phyloP scores from a whole-genome alignment of 2,888 invertebrate genomes.

The Lypha dubia region DNA sequence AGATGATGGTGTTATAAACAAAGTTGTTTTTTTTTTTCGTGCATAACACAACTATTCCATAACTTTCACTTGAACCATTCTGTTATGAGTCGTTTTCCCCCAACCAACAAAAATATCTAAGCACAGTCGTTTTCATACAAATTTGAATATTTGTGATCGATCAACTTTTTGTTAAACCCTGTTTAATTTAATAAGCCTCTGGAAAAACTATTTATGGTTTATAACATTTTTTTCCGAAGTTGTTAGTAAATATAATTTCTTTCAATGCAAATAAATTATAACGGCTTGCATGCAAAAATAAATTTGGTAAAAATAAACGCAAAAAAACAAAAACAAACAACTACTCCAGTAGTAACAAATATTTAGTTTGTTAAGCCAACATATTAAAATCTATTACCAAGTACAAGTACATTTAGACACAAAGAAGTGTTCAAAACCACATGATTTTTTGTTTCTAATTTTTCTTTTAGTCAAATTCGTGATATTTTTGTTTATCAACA shows the following conservation, averaged over 20 bases:
- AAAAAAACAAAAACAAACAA: slow-evolving; percentile 12
- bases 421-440: slow-evolving; percentile 21
- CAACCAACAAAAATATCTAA: too few relatives aligned
- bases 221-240: slow-evolving; percentile 25
- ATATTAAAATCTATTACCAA: slow-evolving; percentile 57
- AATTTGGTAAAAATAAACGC: slow-evolving; percentile 49
- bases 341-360: slow-evolving; percentile 34
- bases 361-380: slow-evolving; percentile 41
- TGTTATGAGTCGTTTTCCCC: too few relatives aligned
- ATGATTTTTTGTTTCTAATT: slow-evolving; percentile 28
- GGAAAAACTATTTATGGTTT: slow-evolving; percentile 26
- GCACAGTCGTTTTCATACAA: too few relatives aligned
- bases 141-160: too few relatives aligned
- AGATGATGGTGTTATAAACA: too few relatives aligned
- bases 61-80: too few relatives aligned
- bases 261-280: slow-evolving; percentile 47
- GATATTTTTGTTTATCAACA: slow-evolving; percentile 67
- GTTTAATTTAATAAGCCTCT: background rate
- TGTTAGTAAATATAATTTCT: slow-evolving; percentile 56
- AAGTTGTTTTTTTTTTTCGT: too few relatives aligned
- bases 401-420: slow-evolving; percentile 44
- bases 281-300: slow-evolving; percentile 54
- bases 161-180: too few relatives aligned
- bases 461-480: slow-evolving; percentile 62
- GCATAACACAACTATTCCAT: too few relatives aligned